phyloP scores from a whole-genome alignment of 2,888 invertebrate species.

The Ctenicera cuprea region DNA sequence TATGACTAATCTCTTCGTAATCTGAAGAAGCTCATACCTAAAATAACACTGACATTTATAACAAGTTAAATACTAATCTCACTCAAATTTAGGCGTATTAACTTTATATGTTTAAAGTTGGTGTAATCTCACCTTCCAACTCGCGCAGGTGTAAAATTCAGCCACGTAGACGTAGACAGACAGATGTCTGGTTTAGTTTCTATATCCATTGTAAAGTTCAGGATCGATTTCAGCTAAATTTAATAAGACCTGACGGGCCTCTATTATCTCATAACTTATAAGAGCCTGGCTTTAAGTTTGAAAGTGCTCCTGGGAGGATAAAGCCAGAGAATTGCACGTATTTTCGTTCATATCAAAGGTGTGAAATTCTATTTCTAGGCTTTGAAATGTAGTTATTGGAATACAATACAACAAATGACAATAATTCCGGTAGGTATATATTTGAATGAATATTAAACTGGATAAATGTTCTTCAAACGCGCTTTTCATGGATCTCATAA shows the following conservation, averaged over 20 bases:
- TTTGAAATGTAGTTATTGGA: no score
- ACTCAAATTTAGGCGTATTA: background rate
- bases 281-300: constrained; percentile 19
- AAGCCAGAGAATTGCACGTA: background rate
- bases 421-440: no score
- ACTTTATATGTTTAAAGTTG: background rate
- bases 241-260: constrained; percentile 44
- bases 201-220: constrained; percentile 42
- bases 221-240: constrained; percentile 47
- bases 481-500: no score
- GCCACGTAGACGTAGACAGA: constrained; percentile 30
- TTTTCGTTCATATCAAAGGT: background rate
- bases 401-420: no score
- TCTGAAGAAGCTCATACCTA: no score
- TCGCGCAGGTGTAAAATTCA: constrained; percentile 22
- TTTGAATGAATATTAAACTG: no score
- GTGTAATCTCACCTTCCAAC: background rate
- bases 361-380: no score
- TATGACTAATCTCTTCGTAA: no score
- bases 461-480: no score
- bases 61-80: constrained; percentile 1
- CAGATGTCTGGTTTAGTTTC: constrained; percentile 45
- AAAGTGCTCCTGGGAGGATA: constrained; percentile 27
- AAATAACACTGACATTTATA: background rate
- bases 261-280: constrained; percentile 39